A percentile compares a stretch with the other conserved stretches of the same genome.
Evolutionary conservation across 2,888 invertebrate genomes (phyloP).

Genomic region (Chorisops tibialis): DNA sequence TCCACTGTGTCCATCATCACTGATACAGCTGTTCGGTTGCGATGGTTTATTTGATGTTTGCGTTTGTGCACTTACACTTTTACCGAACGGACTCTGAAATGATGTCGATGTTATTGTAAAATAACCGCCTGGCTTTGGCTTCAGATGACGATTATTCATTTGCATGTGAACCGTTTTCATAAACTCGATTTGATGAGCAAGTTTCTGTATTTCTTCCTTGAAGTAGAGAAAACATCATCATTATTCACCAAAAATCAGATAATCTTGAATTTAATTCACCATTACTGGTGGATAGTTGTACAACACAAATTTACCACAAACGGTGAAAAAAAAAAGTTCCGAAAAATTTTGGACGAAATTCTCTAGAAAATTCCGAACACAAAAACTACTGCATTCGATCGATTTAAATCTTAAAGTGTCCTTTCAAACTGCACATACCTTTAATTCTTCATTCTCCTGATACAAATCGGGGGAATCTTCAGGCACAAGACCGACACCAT

Average conservation of each 20-base stretch:
- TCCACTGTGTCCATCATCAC: conserved; percentile 42
- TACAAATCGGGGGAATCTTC: conserved; percentile 82
- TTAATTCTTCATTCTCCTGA: conserved; percentile 87
- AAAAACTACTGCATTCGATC: no score
- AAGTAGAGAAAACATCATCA: no score
- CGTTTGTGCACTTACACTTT: conserved; percentile 46
- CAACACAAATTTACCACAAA: no score
- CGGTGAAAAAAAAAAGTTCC: no score
- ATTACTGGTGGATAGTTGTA: no score
- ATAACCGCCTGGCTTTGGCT: conserved; percentile 78
- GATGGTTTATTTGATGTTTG: conserved; percentile 39
- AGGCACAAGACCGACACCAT: conserved; percentile 79
- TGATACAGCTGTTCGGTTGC: conserved; percentile 37
- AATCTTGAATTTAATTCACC: no score
- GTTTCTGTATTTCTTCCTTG: conserved; percentile 87
- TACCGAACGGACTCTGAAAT: conserved; percentile 49
- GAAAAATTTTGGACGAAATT: no score
- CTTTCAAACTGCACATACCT: conserved; percentile 55
- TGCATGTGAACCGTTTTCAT: conserved; percentile 95
- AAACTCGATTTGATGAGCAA: conserved; percentile 88
- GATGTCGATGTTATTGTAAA: conserved; percentile 64
- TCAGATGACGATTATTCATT: conserved; percentile 84
- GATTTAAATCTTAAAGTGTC: no score
- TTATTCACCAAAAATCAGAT: no score
- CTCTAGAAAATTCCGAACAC: no score